phyloP scores from a whole-genome alignment of 1,140 invertebrate genomes.

The Drosophila mojavensis region DNA sequence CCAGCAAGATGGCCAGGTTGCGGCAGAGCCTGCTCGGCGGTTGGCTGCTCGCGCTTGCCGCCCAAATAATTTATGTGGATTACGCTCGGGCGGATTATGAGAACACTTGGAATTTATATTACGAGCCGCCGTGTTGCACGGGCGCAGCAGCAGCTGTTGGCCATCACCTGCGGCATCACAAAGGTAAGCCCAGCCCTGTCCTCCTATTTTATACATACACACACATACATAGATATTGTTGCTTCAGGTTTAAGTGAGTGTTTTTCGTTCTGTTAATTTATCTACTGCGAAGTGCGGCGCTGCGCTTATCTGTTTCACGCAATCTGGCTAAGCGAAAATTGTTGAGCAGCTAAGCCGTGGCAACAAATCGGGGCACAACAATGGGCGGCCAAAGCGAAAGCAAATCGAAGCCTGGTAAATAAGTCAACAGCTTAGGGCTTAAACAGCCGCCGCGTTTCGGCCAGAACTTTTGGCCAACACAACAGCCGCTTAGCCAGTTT shows the following conservation, averaged over 20 bases:
- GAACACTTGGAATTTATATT: slow-evolving; percentile 87
- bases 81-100: slow-evolving; percentile 84
- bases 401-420: slow-evolving; percentile 71
- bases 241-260: slow-evolving; percentile 42
- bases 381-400: slow-evolving; percentile 3
- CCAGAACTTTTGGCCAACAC: slow-evolving; percentile 44
- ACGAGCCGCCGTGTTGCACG: slow-evolving; percentile 86
- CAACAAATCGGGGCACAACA: slow-evolving; percentile 29
- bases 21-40: slow-evolving; percentile 46
- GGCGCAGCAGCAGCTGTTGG: slow-evolving; percentile 78
- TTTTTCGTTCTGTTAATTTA: neutral
- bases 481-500: slow-evolving; percentile 37
- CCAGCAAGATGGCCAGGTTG: slow-evolving; percentile 34
- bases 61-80: slow-evolving; percentile 75
- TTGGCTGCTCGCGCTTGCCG: slow-evolving; percentile 59
- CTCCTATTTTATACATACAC: slow-evolving; percentile 16
- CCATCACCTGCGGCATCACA: slow-evolving; percentile 86
- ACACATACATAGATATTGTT: slow-evolving; percentile 3
- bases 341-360: slow-evolving; percentile 38
- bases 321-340: slow-evolving; percentile 48
- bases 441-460: slow-evolving; percentile 60
- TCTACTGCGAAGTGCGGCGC: neutral
- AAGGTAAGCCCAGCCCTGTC: slow-evolving; percentile 84
- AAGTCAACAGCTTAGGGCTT: slow-evolving; percentile 75
- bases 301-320: slow-evolving; percentile 31